Evolutionary conservation across 2,888 invertebrate genomes (phyloP).

Genomic region (Cepaea hortensis): DNA sequence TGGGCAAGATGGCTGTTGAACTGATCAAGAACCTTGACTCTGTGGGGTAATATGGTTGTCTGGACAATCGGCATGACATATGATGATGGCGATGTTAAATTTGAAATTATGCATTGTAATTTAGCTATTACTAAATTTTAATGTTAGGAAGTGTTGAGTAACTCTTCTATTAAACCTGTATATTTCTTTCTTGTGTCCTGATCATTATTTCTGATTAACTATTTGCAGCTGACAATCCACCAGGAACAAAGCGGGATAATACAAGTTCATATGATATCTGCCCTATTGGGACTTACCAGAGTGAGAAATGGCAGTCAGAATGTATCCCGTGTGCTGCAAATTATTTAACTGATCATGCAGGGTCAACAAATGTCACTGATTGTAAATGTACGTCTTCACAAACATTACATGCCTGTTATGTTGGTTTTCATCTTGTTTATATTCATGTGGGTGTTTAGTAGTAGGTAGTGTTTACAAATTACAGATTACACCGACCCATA

Average conservation of each 20-base stretch:
- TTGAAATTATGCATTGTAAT: too few relatives aligned
- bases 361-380: conserved; percentile 34
- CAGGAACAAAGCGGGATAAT: conserved; percentile 46
- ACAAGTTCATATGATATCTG: conserved; percentile 49
- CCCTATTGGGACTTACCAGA: conserved; percentile 51
- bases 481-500: too few relatives aligned
- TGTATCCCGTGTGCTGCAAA: conserved; percentile 46
- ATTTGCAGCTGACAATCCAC: conserved; percentile 49
- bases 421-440: neutral
- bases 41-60: too few relatives aligned
- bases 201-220: neutral
- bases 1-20: too few relatives aligned
- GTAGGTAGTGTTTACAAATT: too few relatives aligned
- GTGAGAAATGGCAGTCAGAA: conserved; percentile 45
- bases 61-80: too few relatives aligned
- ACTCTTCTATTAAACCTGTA: too few relatives aligned
- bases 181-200: too few relatives aligned
- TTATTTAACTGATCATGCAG: conserved; percentile 48
- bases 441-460: neutral
- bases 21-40: too few relatives aligned
- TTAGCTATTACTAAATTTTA: too few relatives aligned
- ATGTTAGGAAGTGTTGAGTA: too few relatives aligned
- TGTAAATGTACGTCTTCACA: conserved; percentile 51
- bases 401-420: neutral
- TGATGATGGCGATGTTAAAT: too few relatives aligned